phyloP scores from a whole-genome alignment of 2,888 invertebrate species.

The Polydrusus pterygomalis region DNA sequence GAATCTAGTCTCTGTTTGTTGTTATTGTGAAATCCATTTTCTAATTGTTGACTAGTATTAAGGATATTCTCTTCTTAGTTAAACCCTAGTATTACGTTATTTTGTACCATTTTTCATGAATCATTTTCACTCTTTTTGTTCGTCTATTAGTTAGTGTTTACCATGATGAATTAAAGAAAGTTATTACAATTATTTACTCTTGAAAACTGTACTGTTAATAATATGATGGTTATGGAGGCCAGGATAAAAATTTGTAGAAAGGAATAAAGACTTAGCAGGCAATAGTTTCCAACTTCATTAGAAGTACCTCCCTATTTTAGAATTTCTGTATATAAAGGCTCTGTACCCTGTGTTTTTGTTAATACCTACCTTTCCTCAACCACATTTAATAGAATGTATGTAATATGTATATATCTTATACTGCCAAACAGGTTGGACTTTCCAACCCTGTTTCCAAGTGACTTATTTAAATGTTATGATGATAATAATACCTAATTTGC shows the following conservation, averaged over 20 bases:
- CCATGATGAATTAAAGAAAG: too few species aligned
- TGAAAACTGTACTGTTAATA: too few species aligned
- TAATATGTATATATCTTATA: background rate
- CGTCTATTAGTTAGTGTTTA: too few species aligned
- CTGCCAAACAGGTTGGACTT: background rate
- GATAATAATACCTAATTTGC: too few species aligned
- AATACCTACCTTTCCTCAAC: background rate
- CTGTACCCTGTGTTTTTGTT: background rate
- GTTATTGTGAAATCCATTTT: background rate
- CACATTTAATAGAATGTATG: background rate
- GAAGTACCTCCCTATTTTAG: background rate
- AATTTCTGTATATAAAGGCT: conserved; percentile 1
- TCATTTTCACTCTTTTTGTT: background rate
- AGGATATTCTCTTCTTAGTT: conserved; percentile 11
- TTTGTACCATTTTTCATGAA: background rate
- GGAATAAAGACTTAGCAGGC: too few species aligned
- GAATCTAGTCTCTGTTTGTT: conserved; percentile 32
- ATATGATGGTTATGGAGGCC: too few species aligned
- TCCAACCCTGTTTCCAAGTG: background rate
- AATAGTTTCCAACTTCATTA: too few species aligned
- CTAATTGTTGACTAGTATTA: conserved; percentile 39
- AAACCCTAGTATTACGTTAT: background rate
- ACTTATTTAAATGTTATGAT: background rate
- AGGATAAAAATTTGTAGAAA: too few species aligned
- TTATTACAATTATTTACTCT: too few species aligned